phyloP scores from a whole-genome alignment of 2,888 invertebrate species.

The Heteromyza rotundicornis region DNA sequence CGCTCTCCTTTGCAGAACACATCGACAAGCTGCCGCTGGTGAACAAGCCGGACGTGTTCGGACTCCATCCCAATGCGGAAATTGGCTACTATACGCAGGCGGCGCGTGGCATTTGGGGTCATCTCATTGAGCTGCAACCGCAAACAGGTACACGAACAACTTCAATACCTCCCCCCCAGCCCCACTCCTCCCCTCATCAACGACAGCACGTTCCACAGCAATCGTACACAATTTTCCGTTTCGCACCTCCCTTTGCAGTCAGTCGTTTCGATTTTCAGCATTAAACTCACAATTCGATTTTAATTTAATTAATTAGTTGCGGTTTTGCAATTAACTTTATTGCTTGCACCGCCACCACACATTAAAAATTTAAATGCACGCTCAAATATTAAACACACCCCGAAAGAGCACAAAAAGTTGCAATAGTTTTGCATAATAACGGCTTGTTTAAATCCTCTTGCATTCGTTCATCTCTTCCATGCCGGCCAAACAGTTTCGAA shows the following conservation, averaged over 20 bases:
- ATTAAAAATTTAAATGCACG: slow-evolving; percentile 44
- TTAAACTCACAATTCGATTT: slow-evolving; percentile 46
- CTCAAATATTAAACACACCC: neutral
- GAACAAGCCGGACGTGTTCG: slow-evolving; percentile 90
- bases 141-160: slow-evolving; percentile 73
- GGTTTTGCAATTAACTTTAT: slow-evolving; percentile 61
- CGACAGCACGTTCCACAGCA: too few species aligned
- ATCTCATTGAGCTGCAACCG: slow-evolving; percentile 87
- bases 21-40: slow-evolving; percentile 83
- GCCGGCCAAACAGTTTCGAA: slow-evolving; percentile 14
- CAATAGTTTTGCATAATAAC: slow-evolving; percentile 45
- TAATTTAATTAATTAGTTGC: slow-evolving; percentile 61
- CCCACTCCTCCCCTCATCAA: neutral
- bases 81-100: slow-evolving; percentile 92
- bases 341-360: slow-evolving; percentile 37
- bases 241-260: too few species aligned
- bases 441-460: slow-evolving; percentile 40
- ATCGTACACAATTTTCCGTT: too few species aligned
- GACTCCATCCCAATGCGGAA: slow-evolving; percentile 93
- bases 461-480: neutral
- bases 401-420: slow-evolving; percentile 34
- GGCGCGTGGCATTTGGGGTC: slow-evolving; percentile 83
- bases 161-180: too few species aligned
- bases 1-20: slow-evolving; percentile 65
- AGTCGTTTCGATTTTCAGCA: neutral